Conservation (phyloP, 2,113 vertebrate genomes). For the Gallinago undulata region DNA sequence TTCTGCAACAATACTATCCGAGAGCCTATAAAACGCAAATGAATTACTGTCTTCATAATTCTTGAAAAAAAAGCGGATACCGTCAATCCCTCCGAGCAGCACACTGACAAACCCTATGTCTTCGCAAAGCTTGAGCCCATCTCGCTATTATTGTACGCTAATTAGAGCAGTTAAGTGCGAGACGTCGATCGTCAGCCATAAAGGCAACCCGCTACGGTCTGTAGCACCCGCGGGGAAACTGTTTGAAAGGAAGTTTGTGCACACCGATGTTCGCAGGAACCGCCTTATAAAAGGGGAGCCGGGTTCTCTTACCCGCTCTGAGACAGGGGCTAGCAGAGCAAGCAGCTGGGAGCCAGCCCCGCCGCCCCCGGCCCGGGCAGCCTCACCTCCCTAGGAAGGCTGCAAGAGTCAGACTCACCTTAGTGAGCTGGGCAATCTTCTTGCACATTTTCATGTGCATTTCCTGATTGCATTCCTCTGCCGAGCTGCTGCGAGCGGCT, state of each 20-base stretch:
- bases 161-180: neutral
- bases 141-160: neutral
- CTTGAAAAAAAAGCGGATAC: neutral
- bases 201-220: neutral
- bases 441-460: slow-evolving; percentile 97
- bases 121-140: neutral
- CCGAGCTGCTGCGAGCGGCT: slow-evolving; percentile 72
- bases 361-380: neutral
- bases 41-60: neutral
- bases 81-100: neutral
- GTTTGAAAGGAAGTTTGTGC: slow-evolving; percentile 21
- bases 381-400: neutral
- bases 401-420: slow-evolving; percentile 77
- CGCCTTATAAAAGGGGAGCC: accelerated
- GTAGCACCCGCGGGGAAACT: neutral
- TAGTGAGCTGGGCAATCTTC: slow-evolving; percentile 98
- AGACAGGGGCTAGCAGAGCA: neutral
- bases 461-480: slow-evolving; percentile 80
- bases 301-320: neutral
- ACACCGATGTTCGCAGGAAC: neutral
- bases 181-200: neutral
- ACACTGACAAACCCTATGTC: neutral
- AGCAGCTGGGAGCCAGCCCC: neutral
- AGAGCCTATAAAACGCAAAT: neutral
- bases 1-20: neutral